phyloP scores from a whole-genome alignment of 1,140 invertebrate species.

The Macrobrachium rosenbergii region DNA sequence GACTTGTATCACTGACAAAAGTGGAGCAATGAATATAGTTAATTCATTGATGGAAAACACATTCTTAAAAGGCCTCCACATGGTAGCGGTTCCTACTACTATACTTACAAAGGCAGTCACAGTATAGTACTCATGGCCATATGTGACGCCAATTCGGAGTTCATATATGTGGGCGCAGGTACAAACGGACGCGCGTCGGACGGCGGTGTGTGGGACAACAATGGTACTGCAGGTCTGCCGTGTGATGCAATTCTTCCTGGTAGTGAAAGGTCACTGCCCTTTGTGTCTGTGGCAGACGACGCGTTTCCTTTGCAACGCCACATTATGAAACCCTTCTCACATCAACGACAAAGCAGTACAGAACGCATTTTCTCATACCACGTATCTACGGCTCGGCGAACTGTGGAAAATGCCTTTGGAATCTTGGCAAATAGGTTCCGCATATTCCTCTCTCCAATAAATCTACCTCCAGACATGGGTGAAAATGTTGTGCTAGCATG shows the following conservation, averaged over 20 bases:
- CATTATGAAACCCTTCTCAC: constrained; percentile 36
- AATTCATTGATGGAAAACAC: not conserved
- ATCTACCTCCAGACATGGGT: constrained; percentile 22
- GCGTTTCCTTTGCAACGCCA: constrained; percentile 19
- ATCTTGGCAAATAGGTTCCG: constrained; percentile 33
- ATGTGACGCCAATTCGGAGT: constrained; percentile 13
- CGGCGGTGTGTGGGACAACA: constrained; percentile 26
- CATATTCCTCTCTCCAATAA: constrained; percentile 28
- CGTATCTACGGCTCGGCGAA: constrained; percentile 4
- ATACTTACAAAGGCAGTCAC: constrained; percentile 29
- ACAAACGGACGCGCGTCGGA: constrained; percentile 16
- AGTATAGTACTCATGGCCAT: constrained; percentile 23
- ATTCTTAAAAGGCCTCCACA: constrained; percentile 18
- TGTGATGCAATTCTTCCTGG: constrained; percentile 21
- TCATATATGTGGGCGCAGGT: constrained; percentile 27
- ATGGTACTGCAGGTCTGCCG: constrained; percentile 31
- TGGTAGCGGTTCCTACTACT: constrained; percentile 15
- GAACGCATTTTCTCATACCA: constrained; percentile 37
- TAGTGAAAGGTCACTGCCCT: constrained; percentile 35
- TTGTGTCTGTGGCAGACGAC: constrained; percentile 34
- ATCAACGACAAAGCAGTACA: constrained; percentile 18
- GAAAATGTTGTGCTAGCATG: constrained; percentile 35
- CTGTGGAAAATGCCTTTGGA: constrained; percentile 31
- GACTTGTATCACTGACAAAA: not conserved
- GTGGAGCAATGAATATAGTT: too few species aligned